Evolutionary conservation across 2,113 vertebrate genomes (phyloP).

Genomic region (Podarcis cretensis): DNA sequence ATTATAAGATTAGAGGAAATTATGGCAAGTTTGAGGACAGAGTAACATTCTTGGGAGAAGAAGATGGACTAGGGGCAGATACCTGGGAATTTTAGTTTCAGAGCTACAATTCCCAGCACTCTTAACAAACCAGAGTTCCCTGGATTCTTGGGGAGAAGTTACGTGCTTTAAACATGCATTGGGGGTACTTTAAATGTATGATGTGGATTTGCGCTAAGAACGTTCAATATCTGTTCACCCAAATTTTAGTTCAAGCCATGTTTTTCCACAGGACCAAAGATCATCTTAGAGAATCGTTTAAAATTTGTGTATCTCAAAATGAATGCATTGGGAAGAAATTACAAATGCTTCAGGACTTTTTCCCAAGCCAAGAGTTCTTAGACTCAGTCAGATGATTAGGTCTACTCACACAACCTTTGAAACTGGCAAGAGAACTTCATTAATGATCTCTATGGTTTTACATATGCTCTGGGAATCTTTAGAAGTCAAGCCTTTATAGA

Average conservation of each 20-base stretch:
- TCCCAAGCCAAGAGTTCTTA: not conserved
- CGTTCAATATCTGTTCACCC: not conserved
- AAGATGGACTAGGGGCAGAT: too few species aligned
- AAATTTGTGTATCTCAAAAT: not conserved
- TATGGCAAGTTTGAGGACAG: not conserved
- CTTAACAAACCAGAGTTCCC: too few species aligned
- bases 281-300: not conserved
- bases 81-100: not conserved
- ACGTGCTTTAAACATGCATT: too few species aligned
- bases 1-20: not conserved
- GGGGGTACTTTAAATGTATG: too few species aligned
- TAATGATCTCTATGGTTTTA: not conserved
- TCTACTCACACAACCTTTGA: not conserved
- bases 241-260: not conserved
- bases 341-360: not conserved
- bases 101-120: not conserved
- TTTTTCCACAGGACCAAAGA: not conserved
- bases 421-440: not conserved
- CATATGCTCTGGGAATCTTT: not conserved
- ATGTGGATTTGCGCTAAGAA: not conserved
- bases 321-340: not conserved
- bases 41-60: not conserved
- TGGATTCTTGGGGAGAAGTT: too few species aligned
- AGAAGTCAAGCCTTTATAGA: not conserved
- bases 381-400: not conserved